Evolutionary conservation across 2,888 invertebrate species (phyloP), one percentile per base, ranked within the genome.

Genomic region (Monoplex corrugatus): DNA sequence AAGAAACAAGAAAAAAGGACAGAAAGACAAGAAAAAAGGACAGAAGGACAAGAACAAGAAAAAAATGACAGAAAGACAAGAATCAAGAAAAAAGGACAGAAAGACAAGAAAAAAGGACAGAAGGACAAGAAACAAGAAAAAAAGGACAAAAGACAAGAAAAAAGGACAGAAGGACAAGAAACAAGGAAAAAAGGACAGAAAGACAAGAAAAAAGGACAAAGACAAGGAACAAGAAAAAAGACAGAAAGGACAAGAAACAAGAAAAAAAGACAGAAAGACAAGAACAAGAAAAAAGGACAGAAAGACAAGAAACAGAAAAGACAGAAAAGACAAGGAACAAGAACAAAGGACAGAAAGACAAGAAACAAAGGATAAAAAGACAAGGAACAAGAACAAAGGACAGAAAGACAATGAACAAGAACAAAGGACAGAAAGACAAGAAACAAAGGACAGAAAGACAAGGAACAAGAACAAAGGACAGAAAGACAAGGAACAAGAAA

Each of bases 301-400:
- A 23, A 63, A 28, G 13, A 63, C 23, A 23, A 63, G 63, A 23
- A 63, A 3, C 3, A 63, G 63, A 23, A 63, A 28, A 23, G 28
- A 28, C 3, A 63, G 63, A 32, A 80, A 32, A 80, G 80, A 80
- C 23, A 23, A 80, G 35, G 80, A 80, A 80, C 5, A 80, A 80
- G 80, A 80, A 43, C 19, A 80, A 43, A n/a, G 35, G n/a, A n/a
- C 23, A 80, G 80, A 80, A 80, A 35, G 35, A 80, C 5, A 80
- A 80, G 80, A 80, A 80, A 35, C n/a, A 80, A 80, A 35, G 35
- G 35, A 35, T 32, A 80, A 35, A 80, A 80, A 35, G 35, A 80
- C 32, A 80, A 80, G 80, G 35, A 80, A 35, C 23, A 80, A 35
- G 35, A 80, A 32, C 5, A 80, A 32, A n/a, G 35, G 23, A 35